Evolutionary conservation across 2,888 invertebrate genomes (phyloP).

Genomic region (Meteorus cinctellus): DNA sequence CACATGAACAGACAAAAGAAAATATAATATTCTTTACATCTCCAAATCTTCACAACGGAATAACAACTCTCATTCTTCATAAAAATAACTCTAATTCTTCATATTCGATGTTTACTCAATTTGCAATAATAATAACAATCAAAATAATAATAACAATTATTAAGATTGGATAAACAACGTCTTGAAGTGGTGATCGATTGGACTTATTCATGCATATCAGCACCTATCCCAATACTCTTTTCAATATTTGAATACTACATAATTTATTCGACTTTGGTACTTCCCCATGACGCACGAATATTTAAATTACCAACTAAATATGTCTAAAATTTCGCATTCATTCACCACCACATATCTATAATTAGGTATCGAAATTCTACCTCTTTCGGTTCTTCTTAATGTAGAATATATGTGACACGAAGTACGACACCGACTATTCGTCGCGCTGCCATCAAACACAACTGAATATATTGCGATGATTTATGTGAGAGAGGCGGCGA

Average conservation of each 20-base stretch:
- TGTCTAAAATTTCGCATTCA: background rate
- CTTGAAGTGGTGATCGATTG: background rate
- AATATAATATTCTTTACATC: too few species aligned
- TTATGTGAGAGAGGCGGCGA: slow-evolving; percentile 20
- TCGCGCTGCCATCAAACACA: background rate
- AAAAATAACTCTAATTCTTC: too few species aligned
- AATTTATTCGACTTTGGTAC: background rate
- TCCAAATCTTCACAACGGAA: too few species aligned
- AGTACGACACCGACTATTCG: background rate
- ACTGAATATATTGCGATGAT: slow-evolving; percentile 22
- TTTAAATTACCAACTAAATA: background rate
- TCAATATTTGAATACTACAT: background rate
- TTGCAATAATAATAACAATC: too few species aligned
- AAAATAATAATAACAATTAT: too few species aligned
- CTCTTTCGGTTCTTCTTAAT: background rate
- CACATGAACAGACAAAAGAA: too few species aligned
- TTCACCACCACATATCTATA: background rate
- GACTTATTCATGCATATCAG: background rate
- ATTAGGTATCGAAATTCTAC: too few species aligned
- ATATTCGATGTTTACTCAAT: too few species aligned
- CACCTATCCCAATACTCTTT: background rate
- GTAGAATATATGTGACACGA: background rate
- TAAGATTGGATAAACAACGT: background rate
- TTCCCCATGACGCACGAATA: background rate
- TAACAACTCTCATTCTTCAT: too few species aligned